Conservation (phyloP, 2,888 invertebrate species). For the Brenthis daphne region DNA sequence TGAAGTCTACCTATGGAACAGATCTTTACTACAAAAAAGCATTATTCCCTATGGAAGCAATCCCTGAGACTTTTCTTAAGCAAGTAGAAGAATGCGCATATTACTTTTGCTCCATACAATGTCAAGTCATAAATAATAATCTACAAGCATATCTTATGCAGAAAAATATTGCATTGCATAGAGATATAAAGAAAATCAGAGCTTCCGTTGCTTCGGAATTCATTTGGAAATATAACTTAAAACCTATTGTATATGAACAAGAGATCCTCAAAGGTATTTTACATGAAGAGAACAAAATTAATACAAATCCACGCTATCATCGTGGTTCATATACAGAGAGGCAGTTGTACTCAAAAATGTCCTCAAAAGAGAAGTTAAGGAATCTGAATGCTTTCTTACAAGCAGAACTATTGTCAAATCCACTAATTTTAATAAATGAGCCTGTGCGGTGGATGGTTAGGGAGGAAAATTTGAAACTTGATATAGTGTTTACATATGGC, state of each 20-base stretch:
- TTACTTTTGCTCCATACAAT: constrained; percentile 86
- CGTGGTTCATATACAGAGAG: constrained; percentile 83
- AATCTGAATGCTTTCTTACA: constrained; percentile 67
- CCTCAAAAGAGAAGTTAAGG: constrained; percentile 72
- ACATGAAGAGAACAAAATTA: constrained; percentile 71
- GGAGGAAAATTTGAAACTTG: constrained; percentile 49
- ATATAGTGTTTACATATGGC: constrained; percentile 71
- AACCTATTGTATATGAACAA: constrained; percentile 70
- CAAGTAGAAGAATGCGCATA: constrained; percentile 85
- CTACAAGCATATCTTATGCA: constrained; percentile 83
- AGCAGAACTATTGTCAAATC: constrained; percentile 71
- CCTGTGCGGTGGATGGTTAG: constrained; percentile 58
- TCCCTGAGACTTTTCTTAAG: constrained; percentile 84
- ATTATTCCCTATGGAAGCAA: constrained; percentile 82
- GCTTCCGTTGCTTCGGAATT: constrained; percentile 81
- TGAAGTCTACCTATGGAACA: constrained; percentile 74
- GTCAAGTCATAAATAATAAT: constrained; percentile 85
- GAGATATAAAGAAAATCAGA: constrained; percentile 73
- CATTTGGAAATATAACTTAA: constrained; percentile 82
- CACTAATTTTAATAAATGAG: constrained; percentile 59
- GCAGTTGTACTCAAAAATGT: constrained; percentile 71
- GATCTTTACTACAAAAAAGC: constrained; percentile 61
- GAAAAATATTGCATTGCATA: constrained; percentile 62
- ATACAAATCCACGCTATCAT: constrained; percentile 73
- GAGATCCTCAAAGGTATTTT: constrained; percentile 74